Evolutionary conservation across 2,113 vertebrate species (phyloP), one percentile per base, ranked within the genome.

Genomic region (Calypte anna): DNA sequence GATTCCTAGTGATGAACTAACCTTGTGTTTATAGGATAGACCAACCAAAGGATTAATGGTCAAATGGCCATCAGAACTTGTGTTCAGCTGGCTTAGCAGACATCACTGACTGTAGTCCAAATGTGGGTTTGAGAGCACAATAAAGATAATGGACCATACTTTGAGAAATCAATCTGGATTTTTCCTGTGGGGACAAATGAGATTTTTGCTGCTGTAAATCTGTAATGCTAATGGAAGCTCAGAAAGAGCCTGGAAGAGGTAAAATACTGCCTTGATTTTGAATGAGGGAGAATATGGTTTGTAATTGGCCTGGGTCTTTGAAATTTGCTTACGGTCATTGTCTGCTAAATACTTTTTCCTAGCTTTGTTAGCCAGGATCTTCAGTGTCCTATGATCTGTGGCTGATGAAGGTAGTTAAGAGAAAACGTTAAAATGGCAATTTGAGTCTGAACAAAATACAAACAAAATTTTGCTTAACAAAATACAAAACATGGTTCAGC

Each of bases 371-470:
- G 57, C 61, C 73, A 83, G 69, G 93, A 76, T 89, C 69, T 67
- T 68, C 62, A 91, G 66, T 46, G 66, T 87, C 94, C 91, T 92
- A 24, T 87, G 91, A 85, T 91, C 91, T 92, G 94, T 84, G 54
- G 80, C 86, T 94, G 93, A 85, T 93, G 46, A 92, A 93, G 74
- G 70, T 80, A 93, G 74, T 89, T 92, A 78, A 80, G 66, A 27
- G 66, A 82, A 88, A 92, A 76, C 0, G 1, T 51, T 88, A 74
- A 92, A 92, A 85, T 63, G 66, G 67, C 33, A 82, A 85, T 92
- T 69, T 80, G 43, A 77, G 46, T 68, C 74, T 85, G 78, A 92
- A 79, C 28, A 87, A 93, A 94, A 90, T 40, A 40, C 40, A 40
- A 40, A 40, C 40, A 40, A 40, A 40, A 40, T 40, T 40, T 40